Evolutionary conservation across 1,140 invertebrate genomes (phyloP).

Genomic region (Drosophila funebris): DNA sequence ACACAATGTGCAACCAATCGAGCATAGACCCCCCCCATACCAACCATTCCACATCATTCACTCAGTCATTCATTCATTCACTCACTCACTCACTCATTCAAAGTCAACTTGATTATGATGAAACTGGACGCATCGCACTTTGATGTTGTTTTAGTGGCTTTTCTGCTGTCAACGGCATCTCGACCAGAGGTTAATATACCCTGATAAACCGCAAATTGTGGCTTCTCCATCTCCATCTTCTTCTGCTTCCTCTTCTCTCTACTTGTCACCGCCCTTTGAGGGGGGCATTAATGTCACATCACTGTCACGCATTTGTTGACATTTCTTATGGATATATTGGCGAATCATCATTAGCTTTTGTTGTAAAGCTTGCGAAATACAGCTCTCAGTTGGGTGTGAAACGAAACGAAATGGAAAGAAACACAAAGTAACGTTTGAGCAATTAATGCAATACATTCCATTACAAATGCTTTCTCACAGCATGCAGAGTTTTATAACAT

Average conservation of each 20-base stretch:
- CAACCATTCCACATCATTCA: neutral
- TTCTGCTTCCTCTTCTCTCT: neutral
- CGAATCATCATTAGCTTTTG: conserved; percentile 18
- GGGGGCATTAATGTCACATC: neutral
- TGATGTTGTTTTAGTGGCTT: conserved; percentile 61
- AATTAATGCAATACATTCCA: conserved; percentile 6
- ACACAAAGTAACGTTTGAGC: neutral
- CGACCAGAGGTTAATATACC: conserved; percentile 60
- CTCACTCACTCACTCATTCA: conserved; percentile 19
- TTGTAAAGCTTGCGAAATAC: neutral
- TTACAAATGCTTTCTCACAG: neutral
- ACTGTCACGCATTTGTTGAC: conserved; percentile 23
- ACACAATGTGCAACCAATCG: conserved; percentile 44
- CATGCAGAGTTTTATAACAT: neutral
- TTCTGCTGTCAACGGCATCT: conserved; percentile 28
- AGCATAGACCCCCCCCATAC: neutral
- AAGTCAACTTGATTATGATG: conserved; percentile 36
- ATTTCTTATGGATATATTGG: conserved; percentile 23
- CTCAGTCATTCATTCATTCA: conserved; percentile 6
- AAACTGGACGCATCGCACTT: conserved; percentile 44
- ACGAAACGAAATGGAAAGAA: neutral
- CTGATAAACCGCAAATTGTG: conserved; percentile 65
- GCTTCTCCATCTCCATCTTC: neutral
- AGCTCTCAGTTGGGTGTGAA: neutral
- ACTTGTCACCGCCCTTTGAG: too few relatives aligned